Evolutionary conservation across 2,113 vertebrate genomes (phyloP), one percentile per base, ranked within the genome.

Genomic region (Scopus umbretta): DNA sequence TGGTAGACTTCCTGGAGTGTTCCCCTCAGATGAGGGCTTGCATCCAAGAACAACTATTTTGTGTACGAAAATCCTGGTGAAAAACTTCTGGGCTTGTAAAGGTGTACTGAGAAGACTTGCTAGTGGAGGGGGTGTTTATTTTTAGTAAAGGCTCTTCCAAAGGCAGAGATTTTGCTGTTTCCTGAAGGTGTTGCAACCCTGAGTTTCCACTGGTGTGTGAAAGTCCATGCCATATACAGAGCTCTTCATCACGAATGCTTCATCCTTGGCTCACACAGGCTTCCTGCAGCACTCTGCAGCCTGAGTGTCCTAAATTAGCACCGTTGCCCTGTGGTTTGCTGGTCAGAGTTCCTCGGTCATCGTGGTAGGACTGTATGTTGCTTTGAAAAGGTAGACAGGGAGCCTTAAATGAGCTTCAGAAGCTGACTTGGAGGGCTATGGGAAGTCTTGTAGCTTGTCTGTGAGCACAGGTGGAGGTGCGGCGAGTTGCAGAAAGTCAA

Each of bases 201-300:
- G 63, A 26, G 50, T 49, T 89, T 58, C 79, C 0, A 0, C 45
- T 56, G 36, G 30, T 11, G 2, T 0, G 0, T 62, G 50, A 22
- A 82, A 62, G 15, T 36, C 36, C 18, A 2, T 18, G 34, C 59
- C 61, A 22, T 2, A 3, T 49, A 30, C n/a, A 15, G 88, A 92
- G 61, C 25, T 56, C 50, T 86, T 23, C 53, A 47, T 42, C 13
- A 7, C 7, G 21, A 61, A 4, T n/a, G 2, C 53, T 49, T n/a
- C 19, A 9, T 53, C 63, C 68, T 81, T n/a, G 52, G 47, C 65
- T 81, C 50, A 16, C 0, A 0, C 45, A 5, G 42, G 16, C 62
- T 74, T 85, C 58, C 86, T 25, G 40, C 76, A 47, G 55, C 23
- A 2, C 23, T 62, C 3, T 0, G 36, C 1, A 9, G 43, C 68